Conservation (phyloP, 2,888 invertebrate species). For the Adineta ricciae region DNA sequence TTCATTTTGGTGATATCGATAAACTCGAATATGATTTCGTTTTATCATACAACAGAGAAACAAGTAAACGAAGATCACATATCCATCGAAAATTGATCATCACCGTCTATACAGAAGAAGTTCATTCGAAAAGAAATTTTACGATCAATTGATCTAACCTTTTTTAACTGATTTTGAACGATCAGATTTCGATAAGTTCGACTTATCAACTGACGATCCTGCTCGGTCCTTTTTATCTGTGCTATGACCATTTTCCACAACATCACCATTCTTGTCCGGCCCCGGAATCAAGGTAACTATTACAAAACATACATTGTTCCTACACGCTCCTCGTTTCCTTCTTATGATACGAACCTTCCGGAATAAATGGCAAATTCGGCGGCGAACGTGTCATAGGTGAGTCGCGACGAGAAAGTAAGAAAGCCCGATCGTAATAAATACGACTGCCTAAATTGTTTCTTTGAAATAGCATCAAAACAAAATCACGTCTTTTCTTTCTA, state of each 20-base stretch:
- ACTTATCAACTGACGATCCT: not conserved
- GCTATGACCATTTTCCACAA: not conserved
- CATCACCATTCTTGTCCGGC: not conserved
- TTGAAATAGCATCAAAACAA: no score
- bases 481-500: constrained; percentile 55
- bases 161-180: not conserved
- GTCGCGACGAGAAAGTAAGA: constrained; percentile 74
- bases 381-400: constrained; percentile 85
- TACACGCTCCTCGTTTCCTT: not conserved
- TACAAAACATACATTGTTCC: not conserved
- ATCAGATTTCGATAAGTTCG: not conserved
- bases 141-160: not conserved
- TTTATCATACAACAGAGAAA: not conserved
- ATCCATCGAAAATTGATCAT: constrained; percentile 20
- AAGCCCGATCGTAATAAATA: constrained; percentile 77
- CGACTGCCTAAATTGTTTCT: constrained; percentile 66
- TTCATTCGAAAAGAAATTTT: not conserved
- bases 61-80: not conserved
- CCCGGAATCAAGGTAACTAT: not conserved
- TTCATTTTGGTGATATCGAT: not conserved
- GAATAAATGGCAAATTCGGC: constrained; percentile 67
- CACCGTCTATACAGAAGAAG: not conserved
- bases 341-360: constrained; percentile 54
- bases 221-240: not conserved
- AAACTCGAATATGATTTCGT: not conserved